These are phyloP conservation scores for Odontesthes bonariensis DNA, from an alignment of 2,113 vertebrate species.

Conservation along the genomic window DNA sequence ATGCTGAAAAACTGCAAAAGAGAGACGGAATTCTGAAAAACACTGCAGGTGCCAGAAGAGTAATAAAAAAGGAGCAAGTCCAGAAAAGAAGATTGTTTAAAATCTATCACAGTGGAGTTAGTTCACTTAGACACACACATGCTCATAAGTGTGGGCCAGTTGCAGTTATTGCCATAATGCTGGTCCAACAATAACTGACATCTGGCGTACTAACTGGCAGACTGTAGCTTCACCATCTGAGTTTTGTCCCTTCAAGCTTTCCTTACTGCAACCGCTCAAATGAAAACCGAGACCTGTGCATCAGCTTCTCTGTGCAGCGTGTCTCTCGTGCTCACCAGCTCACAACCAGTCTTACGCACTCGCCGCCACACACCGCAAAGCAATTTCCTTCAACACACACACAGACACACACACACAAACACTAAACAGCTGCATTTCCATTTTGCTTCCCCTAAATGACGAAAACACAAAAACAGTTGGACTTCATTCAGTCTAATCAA, in stretches of 20 bases:
- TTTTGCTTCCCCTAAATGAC: slow-evolving; percentile 79
- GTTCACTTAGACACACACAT: slow-evolving; percentile 47
- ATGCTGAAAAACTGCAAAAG: slow-evolving; percentile 75
- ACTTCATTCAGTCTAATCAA: slow-evolving; percentile 80
- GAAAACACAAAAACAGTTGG: slow-evolving; percentile 79
- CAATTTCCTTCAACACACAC: slow-evolving; percentile 46
- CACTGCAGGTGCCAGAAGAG: slow-evolving; percentile 84
- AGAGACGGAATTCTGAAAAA: slow-evolving; percentile 76
- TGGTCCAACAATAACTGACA: slow-evolving; percentile 79
- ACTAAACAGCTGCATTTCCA: slow-evolving; percentile 75
- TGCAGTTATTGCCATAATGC: slow-evolving; percentile 69
- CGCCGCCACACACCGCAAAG: slow-evolving; percentile 53
- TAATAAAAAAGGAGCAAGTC: slow-evolving; percentile 78
- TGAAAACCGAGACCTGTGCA: slow-evolving; percentile 47
- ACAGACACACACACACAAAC: slow-evolving; percentile 22
- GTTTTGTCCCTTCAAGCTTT: slow-evolving; percentile 67
- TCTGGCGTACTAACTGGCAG: slow-evolving; percentile 74
- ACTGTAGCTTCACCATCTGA: slow-evolving; percentile 56
- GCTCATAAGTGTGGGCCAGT: slow-evolving; percentile 58
- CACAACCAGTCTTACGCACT: slow-evolving; percentile 76
- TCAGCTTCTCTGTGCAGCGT: slow-evolving; percentile 29
- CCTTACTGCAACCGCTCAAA: slow-evolving; percentile 47
- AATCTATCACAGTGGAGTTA: slow-evolving; percentile 69
- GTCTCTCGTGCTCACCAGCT: slow-evolving; percentile 62
- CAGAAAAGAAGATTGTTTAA: slow-evolving; percentile 79